Percentiles rank a stretch among this genome's conserved stretches.
These are phyloP conservation scores for Byasa hedistus DNA, from an alignment of 2,888 invertebrate species.

Conservation along the genomic window DNA sequence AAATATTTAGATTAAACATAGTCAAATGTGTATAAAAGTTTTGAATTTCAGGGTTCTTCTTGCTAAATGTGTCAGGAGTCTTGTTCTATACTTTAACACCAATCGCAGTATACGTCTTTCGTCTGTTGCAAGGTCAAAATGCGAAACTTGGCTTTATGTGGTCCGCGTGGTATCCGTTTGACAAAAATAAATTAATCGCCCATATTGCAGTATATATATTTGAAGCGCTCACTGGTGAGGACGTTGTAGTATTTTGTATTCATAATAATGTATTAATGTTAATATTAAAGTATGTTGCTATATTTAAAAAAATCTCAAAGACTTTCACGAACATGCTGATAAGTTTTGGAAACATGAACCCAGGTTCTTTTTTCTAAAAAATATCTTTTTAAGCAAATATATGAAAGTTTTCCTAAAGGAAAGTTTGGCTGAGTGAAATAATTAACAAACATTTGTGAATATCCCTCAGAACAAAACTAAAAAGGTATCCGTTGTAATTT, in stretches of 20 bases:
- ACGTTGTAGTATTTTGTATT: not conserved
- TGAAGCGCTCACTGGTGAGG: slow-evolving; percentile 65
- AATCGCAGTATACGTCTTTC: slow-evolving; percentile 55
- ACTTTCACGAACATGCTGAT: not conserved
- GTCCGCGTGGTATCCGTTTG: slow-evolving; percentile 73
- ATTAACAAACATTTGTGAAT: not conserved
- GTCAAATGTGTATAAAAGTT: not conserved
- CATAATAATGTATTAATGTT: not conserved
- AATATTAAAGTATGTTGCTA: not conserved
- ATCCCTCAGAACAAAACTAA: not conserved
- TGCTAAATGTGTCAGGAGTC: slow-evolving; percentile 56
- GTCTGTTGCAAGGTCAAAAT: slow-evolving; percentile 46
- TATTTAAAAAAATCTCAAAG: not conserved
- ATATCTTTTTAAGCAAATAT: no score
- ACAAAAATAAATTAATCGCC: slow-evolving; percentile 57
- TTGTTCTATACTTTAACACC: slow-evolving; percentile 72
- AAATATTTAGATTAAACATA: not conserved
- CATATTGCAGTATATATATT: slow-evolving; percentile 66
- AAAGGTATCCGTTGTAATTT: slow-evolving; percentile 19
- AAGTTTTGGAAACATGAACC: not conserved
- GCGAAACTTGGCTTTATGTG: slow-evolving; percentile 62
- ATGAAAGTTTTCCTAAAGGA: not conserved
- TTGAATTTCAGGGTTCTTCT: slow-evolving; percentile 58
- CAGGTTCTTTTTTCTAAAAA: no score
- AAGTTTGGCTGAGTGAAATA: not conserved